Percentiles rank a stretch among this genome's conserved stretches.
These are phyloP conservation scores for Acrocephalus scirpaceus DNA, from an alignment of 2,797 vertebrate species.

Conservation along the genomic window DNA sequence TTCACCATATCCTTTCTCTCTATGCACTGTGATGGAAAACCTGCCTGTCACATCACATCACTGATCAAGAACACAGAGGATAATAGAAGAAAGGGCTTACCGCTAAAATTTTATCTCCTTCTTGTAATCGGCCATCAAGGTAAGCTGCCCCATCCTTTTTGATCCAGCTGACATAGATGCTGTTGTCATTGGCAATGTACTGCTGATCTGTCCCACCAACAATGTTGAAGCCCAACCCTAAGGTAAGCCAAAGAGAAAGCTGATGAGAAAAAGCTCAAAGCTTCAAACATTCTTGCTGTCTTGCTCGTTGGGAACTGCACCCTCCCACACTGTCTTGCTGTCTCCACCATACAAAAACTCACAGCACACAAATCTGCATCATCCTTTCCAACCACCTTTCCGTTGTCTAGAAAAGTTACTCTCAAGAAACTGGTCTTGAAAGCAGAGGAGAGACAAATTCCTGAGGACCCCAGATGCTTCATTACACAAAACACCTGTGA, in stretches of 20 bases:
- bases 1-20: not conserved
- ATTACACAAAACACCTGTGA: not conserved
- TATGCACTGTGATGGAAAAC: not conserved
- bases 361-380: not conserved
- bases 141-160: constrained; percentile 92
- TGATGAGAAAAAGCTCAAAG: constrained; percentile 21
- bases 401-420: not conserved
- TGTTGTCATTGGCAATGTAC: constrained; percentile 86
- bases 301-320: not conserved
- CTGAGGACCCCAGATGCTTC: not conserved
- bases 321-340: not conserved
- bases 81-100: constrained; percentile 71
- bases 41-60: not conserved
- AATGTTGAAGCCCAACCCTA: constrained; percentile 97
- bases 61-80: not conserved
- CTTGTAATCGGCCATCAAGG: constrained; percentile 89
- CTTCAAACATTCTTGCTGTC: not conserved
- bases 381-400: not conserved
- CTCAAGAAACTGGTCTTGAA: not conserved
- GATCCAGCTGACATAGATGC: constrained; percentile 94
- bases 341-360: not conserved
- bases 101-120: constrained; percentile 94
- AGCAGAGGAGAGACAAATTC: not conserved
- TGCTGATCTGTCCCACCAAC: constrained; percentile 94
- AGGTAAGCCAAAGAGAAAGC: constrained; percentile 60